phyloP scores from a whole-genome alignment of 2,888 invertebrate species.

The Eugnorisma glareosa region DNA sequence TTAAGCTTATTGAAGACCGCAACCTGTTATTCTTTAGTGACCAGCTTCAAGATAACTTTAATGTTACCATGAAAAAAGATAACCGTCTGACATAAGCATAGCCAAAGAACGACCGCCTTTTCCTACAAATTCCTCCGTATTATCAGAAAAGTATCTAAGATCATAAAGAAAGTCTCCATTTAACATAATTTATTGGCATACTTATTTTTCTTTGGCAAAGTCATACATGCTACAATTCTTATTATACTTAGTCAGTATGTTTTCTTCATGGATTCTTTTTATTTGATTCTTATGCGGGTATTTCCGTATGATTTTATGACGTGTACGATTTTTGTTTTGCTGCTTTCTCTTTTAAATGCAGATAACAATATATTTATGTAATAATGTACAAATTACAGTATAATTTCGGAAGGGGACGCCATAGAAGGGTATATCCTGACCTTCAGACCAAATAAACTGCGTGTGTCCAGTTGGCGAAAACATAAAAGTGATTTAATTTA shows the following conservation, averaged over 20 bases:
- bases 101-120: background rate
- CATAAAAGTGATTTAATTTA: too few relatives aligned
- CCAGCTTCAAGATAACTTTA: background rate
- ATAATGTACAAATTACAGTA: too few relatives aligned
- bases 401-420: background rate
- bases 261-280: conserved; percentile 18
- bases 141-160: conserved; percentile 35
- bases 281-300: background rate
- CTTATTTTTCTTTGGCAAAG: conserved; percentile 38
- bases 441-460: too few relatives aligned
- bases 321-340: background rate
- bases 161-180: conserved; percentile 11
- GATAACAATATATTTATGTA: too few relatives aligned
- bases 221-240: conserved; percentile 14
- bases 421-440: background rate
- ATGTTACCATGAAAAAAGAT: background rate
- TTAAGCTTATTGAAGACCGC: background rate
- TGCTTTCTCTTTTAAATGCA: too few relatives aligned
- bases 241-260: conserved; percentile 13
- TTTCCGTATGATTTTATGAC: background rate
- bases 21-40: background rate
- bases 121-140: conserved; percentile 26
- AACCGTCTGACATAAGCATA: background rate
- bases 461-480: too few relatives aligned
- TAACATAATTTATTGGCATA: conserved; percentile 34